These are phyloP conservation scores for Triplophysa yarkandensis DNA, from an alignment of 2,797 vertebrate genomes.

Conservation along the genomic window DNA sequence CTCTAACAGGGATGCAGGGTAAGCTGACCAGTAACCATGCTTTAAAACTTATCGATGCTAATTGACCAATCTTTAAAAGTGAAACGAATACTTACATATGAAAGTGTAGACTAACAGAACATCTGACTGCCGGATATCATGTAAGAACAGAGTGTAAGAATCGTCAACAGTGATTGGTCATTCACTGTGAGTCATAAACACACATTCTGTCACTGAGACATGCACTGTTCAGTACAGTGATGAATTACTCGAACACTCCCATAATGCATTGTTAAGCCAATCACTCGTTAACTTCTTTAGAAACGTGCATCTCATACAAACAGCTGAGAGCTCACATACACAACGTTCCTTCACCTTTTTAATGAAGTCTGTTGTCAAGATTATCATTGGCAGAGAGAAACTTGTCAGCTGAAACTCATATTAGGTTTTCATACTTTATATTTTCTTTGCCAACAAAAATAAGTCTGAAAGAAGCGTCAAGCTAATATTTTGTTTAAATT, in stretches of 20 bases:
- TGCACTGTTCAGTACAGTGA: conserved; percentile 1
- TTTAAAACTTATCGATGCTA: not conserved
- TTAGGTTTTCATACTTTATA: too few species aligned
- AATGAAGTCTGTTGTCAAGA: not conserved
- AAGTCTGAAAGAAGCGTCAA: not conserved
- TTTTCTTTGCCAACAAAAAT: not conserved
- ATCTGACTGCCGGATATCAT: not conserved
- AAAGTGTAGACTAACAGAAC: not conserved
- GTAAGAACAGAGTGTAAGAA: conserved; percentile 5
- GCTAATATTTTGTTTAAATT: too few species aligned
- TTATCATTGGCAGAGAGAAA: too few species aligned
- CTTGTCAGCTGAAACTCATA: not conserved
- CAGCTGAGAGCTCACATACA: not conserved
- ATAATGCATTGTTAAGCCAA: conserved; percentile 1
- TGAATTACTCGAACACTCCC: conserved; percentile 3
- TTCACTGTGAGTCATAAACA: conserved; percentile 28
- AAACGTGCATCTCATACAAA: conserved; percentile 6
- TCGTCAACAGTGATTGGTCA: conserved; percentile 20
- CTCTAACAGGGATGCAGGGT: not conserved
- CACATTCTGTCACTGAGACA: conserved; percentile 13
- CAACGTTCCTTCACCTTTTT: not conserved
- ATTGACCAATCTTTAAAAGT: not conserved
- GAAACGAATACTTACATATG: conserved; percentile 6
- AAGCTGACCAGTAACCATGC: not conserved
- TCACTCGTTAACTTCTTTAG: not conserved